Conservation (phyloP, 2,113 vertebrate species). For the Oncorhynchus tshawytscha region DNA sequence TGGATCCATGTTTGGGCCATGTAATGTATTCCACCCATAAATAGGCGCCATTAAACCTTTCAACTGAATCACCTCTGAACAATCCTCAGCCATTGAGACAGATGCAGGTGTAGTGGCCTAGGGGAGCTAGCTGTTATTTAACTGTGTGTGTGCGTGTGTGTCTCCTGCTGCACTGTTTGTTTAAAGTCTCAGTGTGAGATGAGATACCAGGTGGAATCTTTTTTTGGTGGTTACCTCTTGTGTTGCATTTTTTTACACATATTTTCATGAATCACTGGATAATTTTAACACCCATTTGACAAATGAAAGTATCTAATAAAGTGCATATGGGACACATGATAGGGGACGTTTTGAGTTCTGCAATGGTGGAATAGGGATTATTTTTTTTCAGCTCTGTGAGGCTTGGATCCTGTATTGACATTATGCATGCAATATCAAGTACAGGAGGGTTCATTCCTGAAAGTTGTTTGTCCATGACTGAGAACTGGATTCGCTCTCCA, state of each 20-base stretch:
- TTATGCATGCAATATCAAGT: background rate
- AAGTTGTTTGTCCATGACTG: conserved; percentile 22
- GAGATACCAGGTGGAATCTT: conserved; percentile 10
- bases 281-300: conserved; percentile 22
- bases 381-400: too few species aligned
- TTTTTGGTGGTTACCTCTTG: conserved; percentile 30
- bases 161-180: background rate
- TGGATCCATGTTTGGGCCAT: conserved; percentile 53
- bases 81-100: conserved; percentile 42
- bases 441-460: conserved; percentile 5
- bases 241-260: conserved; percentile 1
- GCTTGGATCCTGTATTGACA: background rate
- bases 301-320: conserved; percentile 19
- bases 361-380: background rate
- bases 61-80: conserved; percentile 53
- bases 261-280: conserved; percentile 23
- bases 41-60: conserved; percentile 60
- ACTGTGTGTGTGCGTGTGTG: background rate
- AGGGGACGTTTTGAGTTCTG: background rate
- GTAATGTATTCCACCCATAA: conserved; percentile 62
- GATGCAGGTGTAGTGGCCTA: conserved; percentile 48
- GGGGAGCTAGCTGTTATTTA: conserved; percentile 4
- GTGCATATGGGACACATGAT: background rate
- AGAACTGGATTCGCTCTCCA: conserved; percentile 4
- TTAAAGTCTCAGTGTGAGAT: background rate